Evolutionary conservation across 2,797 vertebrate genomes (phyloP), one percentile per base, ranked within the genome.

Genomic region (Darevskia mixta): DNA sequence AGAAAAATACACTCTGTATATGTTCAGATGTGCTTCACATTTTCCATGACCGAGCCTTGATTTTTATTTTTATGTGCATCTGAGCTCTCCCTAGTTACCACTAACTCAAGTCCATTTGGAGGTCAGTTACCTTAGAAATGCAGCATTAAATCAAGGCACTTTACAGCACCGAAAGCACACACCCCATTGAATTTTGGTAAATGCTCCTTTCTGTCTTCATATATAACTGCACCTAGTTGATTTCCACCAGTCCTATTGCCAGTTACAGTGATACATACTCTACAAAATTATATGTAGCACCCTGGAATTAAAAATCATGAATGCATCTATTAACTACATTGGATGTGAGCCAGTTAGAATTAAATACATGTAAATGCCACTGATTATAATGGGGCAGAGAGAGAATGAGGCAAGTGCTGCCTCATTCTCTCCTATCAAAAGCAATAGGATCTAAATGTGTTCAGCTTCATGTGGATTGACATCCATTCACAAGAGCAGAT

Each of bases 181-280:
- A 13, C 25, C 38, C 11, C 77, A 75, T 66, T 0, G 1, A 43
- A 1, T 15, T 1, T 20, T 0, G 0, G 9, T 61, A 81, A 87
- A 75, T 82, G 35, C 7, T 8, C 79, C 49, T 17, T 43, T 69
- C 11, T 35, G 13, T 58, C 55, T 41, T 25, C 23, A 29, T 67
- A 29, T 41, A 69, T 45, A 15, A 25, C 43, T 29, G 38, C 38
- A 45, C 5, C 1, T 45, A 41, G 25, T 13, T 5, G 41, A 45
- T 82, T 69, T 20, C 80, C 41, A 29, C 64, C 41, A 41, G 17
- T 38, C 38, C 64, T 8, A 4, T 8, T 8, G 25, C 18, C 18
- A 49, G n/a, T 49, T 49, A 55, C 13, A 49, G 41, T 25, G 8
- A 17, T 82, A 25, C 80, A 61, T 61, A 41, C 11, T 58, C 29